phyloP scores from a whole-genome alignment of 2,888 invertebrate genomes.

The Philhelius pedissequus region DNA sequence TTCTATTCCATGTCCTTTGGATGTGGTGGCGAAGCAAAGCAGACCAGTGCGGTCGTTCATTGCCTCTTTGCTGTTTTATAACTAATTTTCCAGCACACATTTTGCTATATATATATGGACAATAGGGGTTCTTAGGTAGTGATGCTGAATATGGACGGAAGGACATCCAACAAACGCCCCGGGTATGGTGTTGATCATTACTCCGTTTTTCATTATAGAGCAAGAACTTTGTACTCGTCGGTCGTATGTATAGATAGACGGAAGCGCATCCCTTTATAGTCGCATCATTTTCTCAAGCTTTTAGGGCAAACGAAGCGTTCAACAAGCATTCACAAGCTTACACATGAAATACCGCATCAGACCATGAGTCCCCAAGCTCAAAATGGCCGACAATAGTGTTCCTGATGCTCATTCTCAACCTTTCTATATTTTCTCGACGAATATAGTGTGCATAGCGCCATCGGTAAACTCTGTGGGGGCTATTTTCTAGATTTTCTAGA shows the following conservation, averaged over 20 bases:
- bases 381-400: neutral
- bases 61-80: slow-evolving; percentile 48
- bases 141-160: neutral
- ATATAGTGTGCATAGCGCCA: neutral
- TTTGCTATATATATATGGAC: no score
- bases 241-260: neutral
- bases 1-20: slow-evolving; percentile 46
- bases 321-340: slow-evolving; percentile 37
- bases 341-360: slow-evolving; percentile 31
- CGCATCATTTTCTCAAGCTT: slow-evolving; percentile 28
- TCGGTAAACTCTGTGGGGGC: neutral
- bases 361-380: neutral
- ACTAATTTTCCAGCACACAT: slow-evolving; percentile 43
- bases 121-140: no score
- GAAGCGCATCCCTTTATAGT: slow-evolving; percentile 30
- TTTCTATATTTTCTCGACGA: neutral
- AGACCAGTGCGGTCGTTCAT: slow-evolving; percentile 20
- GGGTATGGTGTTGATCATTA: slow-evolving; percentile 27
- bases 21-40: neutral
- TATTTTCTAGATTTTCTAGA: neutral
- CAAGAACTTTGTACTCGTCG: neutral
- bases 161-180: neutral
- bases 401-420: neutral
- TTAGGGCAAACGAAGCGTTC: slow-evolving; percentile 34
- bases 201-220: slow-evolving; percentile 38